These are phyloP conservation scores for Orthonyx spaldingii DNA, from an alignment of 2,113 vertebrate species.

Conservation along the genomic window DNA sequence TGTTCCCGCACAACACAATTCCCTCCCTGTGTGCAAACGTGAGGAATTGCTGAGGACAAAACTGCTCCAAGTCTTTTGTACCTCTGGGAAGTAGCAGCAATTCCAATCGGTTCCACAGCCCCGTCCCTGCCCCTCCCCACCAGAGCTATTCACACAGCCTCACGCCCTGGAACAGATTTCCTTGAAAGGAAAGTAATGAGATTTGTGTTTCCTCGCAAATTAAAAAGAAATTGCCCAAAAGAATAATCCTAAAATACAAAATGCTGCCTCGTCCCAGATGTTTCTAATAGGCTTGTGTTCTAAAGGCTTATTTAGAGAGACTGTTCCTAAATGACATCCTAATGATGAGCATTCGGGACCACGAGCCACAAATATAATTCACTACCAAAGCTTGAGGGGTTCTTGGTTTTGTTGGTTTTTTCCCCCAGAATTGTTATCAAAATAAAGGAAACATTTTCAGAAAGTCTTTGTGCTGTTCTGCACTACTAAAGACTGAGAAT, in stretches of 20 bases:
- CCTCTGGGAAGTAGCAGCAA: not conserved
- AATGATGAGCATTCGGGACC: not conserved
- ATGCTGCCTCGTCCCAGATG: not conserved
- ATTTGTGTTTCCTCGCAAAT: constrained; percentile 19
- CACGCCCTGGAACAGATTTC: not conserved
- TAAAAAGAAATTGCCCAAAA: not conserved
- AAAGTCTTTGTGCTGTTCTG: not conserved
- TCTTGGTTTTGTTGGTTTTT: not conserved
- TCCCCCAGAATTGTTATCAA: not conserved
- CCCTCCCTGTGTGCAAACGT: not conserved
- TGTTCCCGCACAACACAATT: not conserved
- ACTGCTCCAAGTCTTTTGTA: not conserved
- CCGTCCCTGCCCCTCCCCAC: not conserved
- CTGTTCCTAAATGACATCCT: not conserved
- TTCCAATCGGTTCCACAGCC: not conserved
- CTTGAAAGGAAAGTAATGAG: not conserved
- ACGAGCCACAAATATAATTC: not conserved
- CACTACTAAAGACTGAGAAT: not conserved
- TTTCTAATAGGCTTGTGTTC: not conserved
- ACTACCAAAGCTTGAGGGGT: not conserved
- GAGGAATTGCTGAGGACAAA: not conserved
- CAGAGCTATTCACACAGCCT: not conserved
- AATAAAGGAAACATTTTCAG: not conserved
- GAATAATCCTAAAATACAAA: constrained; percentile 14
- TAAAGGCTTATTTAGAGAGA: not conserved